Conservation (phyloP, 2,888 invertebrate species). For the Eretmocerus hayati region DNA sequence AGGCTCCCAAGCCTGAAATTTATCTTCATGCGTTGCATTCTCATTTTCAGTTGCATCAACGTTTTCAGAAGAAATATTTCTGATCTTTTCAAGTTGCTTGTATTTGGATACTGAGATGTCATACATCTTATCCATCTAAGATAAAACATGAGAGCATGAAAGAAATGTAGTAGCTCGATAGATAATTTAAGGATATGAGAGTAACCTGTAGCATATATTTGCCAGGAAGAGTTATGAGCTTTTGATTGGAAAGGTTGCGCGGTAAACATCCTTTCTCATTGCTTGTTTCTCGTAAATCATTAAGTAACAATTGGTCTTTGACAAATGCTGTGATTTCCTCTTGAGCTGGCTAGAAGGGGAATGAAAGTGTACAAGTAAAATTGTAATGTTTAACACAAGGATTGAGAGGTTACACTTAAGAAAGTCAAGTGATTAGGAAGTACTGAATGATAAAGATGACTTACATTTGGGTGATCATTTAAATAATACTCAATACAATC, state of each 20-base stretch:
- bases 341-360: slow-evolving; percentile 32
- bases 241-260: slow-evolving; percentile 48
- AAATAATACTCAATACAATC: slow-evolving; percentile 39
- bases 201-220: slow-evolving; percentile 57
- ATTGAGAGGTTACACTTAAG: slow-evolving; percentile 1
- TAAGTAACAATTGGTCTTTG: slow-evolving; percentile 60
- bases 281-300: slow-evolving; percentile 57
- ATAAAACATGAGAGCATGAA: slow-evolving; percentile 15
- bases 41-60: slow-evolving; percentile 56
- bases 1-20: slow-evolving; percentile 52
- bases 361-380: too few species aligned
- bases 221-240: slow-evolving; percentile 50
- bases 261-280: slow-evolving; percentile 57
- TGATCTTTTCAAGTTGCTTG: slow-evolving; percentile 46
- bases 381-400: background rate
- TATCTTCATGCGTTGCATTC: slow-evolving; percentile 50
- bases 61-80: slow-evolving; percentile 46
- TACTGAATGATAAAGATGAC: slow-evolving; percentile 7
- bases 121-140: slow-evolving; percentile 44
- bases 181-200: background rate
- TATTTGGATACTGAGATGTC: slow-evolving; percentile 45
- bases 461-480: slow-evolving; percentile 29
- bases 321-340: slow-evolving; percentile 54
- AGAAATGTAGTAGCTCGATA: background rate
- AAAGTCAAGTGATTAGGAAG: background rate